Conservation (phyloP, 2,113 vertebrate species). For the Crotalus helleri region DNA sequence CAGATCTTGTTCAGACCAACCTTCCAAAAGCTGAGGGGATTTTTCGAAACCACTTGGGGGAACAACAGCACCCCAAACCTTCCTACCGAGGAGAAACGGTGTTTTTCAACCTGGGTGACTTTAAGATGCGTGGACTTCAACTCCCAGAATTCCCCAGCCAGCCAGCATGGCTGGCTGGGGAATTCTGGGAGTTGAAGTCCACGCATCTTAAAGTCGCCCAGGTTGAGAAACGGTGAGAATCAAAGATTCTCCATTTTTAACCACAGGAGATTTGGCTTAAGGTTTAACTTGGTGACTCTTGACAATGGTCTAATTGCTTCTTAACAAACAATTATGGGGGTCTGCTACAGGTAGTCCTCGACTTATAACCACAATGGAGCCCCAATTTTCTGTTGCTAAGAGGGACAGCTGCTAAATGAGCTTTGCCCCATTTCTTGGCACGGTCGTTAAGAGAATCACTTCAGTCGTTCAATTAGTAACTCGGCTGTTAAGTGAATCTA, state of each 20-base stretch:
- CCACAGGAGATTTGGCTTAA: neutral
- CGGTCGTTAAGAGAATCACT: too few species aligned
- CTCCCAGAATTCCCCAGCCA: neutral
- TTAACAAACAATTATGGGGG: neutral
- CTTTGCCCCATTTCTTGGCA: too few species aligned
- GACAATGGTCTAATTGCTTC: neutral
- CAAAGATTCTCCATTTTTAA: neutral
- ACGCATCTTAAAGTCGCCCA: neutral
- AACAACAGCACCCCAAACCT: neutral
- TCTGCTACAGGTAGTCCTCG: too few species aligned
- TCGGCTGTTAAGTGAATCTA: too few species aligned
- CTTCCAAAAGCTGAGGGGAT: neutral
- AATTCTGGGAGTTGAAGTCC: neutral
- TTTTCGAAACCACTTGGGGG: neutral
- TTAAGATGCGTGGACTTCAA: neutral
- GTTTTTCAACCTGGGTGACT: neutral
- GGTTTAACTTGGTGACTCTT: neutral
- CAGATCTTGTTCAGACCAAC: neutral
- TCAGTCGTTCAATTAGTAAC: too few species aligned
- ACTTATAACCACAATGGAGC: too few species aligned
- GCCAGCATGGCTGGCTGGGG: neutral
- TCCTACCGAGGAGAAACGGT: neutral
- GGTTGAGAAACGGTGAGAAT: neutral
- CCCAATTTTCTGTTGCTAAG: too few species aligned
- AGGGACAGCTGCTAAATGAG: too few species aligned